These are phyloP conservation scores for Egretta garzetta DNA, from an alignment of 2,113 vertebrate species.

Conservation along the genomic window DNA sequence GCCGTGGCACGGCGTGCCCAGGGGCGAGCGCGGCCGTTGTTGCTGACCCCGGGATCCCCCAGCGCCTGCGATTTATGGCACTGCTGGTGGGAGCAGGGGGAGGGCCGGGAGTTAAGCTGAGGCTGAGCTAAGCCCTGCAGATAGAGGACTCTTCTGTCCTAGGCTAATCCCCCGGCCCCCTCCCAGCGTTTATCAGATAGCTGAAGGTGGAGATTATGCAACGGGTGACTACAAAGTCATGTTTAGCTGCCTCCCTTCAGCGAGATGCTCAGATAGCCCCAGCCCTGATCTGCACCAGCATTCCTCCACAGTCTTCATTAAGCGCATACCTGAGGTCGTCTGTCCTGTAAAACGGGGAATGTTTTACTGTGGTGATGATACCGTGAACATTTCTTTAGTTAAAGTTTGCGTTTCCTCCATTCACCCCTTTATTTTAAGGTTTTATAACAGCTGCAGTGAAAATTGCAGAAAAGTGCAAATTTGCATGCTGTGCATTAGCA, in stretches of 20 bases:
- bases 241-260: slow-evolving; percentile 14
- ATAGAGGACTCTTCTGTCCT: slow-evolving; percentile 45
- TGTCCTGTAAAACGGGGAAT: neutral
- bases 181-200: slow-evolving; percentile 61
- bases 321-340: slow-evolving; percentile 14
- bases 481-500: neutral
- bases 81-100: neutral
- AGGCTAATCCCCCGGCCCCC: slow-evolving; percentile 56
- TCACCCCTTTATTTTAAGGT: neutral
- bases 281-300: slow-evolving; percentile 14
- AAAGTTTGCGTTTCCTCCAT: neutral
- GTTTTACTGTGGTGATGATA: neutral
- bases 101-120: neutral
- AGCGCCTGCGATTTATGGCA: slow-evolving; percentile 30
- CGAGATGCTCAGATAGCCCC: slow-evolving; percentile 31
- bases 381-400: fast-evolving
- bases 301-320: neutral
- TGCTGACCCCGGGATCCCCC: slow-evolving; percentile 56
- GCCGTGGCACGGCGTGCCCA: neutral
- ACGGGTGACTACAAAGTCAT: slow-evolving; percentile 60
- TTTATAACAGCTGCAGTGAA: neutral
- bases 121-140: slow-evolving; percentile 26
- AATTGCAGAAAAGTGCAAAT: neutral
- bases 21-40: neutral
- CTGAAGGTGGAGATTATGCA: slow-evolving; percentile 71